These are phyloP conservation scores for Torymus tubicola DNA, from an alignment of 2,888 invertebrate genomes.

Conservation along the genomic window DNA sequence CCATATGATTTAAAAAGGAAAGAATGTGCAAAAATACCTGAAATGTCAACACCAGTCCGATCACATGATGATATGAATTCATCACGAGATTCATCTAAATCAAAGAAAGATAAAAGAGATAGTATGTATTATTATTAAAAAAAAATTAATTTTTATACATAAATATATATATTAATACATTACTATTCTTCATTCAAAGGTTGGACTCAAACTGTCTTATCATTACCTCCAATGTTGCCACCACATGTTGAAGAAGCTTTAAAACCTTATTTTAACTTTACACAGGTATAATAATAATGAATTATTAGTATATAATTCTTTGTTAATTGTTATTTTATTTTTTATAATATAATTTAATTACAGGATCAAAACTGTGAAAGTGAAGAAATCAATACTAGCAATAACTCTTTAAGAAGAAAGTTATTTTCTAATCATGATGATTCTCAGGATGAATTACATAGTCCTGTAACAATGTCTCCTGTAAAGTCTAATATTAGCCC, in stretches of 20 bases:
- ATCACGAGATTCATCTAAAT: slow-evolving; percentile 34
- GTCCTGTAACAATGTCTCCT: slow-evolving; percentile 66
- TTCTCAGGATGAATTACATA: slow-evolving; percentile 62
- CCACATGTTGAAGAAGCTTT: slow-evolving; percentile 81
- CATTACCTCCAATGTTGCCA: slow-evolving; percentile 82
- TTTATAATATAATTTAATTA: slow-evolving; percentile 22
- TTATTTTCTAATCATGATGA: slow-evolving; percentile 70
- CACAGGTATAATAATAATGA: slow-evolving; percentile 69
- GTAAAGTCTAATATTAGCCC: slow-evolving; percentile 61
- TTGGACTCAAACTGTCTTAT: slow-evolving; percentile 82
- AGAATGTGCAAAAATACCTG: slow-evolving; percentile 55
- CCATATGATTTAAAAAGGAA: slow-evolving; percentile 75
- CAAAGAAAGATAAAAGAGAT: slow-evolving; percentile 47
- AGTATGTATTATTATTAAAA: slow-evolving; percentile 31
- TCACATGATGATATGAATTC: slow-evolving; percentile 53
- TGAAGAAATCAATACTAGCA: slow-evolving; percentile 71
- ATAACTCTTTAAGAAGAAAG: slow-evolving; percentile 72
- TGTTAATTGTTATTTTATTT: slow-evolving; percentile 1
- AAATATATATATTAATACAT: background rate
- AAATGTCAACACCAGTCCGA: slow-evolving; percentile 63
- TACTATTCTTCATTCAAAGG: slow-evolving; percentile 73
- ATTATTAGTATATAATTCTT: background rate
- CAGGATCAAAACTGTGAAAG: slow-evolving; percentile 71
- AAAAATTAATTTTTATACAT: slow-evolving; percentile 28
- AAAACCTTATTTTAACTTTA: slow-evolving; percentile 81